Percentiles rank a stretch among this genome's conserved stretches.
Evolutionary conservation across 53 echinoderm and acorn worm species (phyloP).

Genomic region (Astropecten irregularis): DNA sequence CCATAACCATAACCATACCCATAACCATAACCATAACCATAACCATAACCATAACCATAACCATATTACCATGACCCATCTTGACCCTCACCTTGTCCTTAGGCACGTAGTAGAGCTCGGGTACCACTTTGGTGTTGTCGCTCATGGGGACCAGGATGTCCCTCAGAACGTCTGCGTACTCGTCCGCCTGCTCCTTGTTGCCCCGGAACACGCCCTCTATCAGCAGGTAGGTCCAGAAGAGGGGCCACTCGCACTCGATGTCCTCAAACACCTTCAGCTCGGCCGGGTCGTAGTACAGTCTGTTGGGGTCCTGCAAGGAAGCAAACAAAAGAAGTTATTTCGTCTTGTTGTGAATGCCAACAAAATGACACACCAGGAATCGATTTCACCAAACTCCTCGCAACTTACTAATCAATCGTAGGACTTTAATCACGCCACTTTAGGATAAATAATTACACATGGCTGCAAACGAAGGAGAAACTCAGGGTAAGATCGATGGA

Average conservation of each 20-base stretch:
- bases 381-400: too few species aligned
- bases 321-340: not conserved
- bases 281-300: slow-evolving; percentile 95
- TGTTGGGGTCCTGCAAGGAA: slow-evolving; percentile 76
- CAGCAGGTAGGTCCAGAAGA: slow-evolving; percentile 90
- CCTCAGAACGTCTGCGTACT: slow-evolving; percentile 82
- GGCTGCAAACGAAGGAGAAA: too few species aligned
- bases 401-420: too few species aligned
- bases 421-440: not conserved
- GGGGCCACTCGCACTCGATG: slow-evolving; percentile 99
- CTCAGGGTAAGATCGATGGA: too few species aligned
- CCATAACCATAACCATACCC: too few species aligned
- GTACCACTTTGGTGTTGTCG: slow-evolving; percentile 75
- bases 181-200: slow-evolving; percentile 84
- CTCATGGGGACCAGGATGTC: slow-evolving; percentile 66
- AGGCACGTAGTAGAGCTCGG: slow-evolving; percentile 94
- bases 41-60: too few species aligned
- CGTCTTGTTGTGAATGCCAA: too few species aligned
- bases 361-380: too few species aligned
- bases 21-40: too few species aligned
- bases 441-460: too few species aligned
- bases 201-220: slow-evolving; percentile 86
- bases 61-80: too few species aligned
- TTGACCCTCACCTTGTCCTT: slow-evolving; percentile 79
- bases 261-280: slow-evolving; percentile 98